Evolutionary conservation across 2,888 invertebrate genomes (phyloP).

Genomic region (Catocala nupta): DNA sequence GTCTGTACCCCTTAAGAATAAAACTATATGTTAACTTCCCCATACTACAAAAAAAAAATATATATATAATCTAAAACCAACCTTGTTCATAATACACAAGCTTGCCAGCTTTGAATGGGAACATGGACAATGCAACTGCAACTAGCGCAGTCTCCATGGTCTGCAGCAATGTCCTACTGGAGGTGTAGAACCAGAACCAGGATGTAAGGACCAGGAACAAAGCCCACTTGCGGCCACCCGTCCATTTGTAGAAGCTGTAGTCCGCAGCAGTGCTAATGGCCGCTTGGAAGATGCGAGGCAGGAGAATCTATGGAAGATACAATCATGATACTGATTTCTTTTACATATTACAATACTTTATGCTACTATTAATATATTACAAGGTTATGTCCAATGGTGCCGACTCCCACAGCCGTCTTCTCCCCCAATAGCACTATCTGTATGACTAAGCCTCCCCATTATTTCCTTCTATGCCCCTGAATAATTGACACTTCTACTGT

Average conservation of each 20-base stretch:
- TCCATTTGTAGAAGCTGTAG: constrained; percentile 90
- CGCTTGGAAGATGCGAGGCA: constrained; percentile 95
- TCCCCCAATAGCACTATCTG: too few species aligned
- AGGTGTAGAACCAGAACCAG: constrained; percentile 97
- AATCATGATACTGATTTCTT: not conserved
- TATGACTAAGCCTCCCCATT: too few species aligned
- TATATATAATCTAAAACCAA: constrained; percentile 31
- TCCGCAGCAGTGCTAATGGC: constrained; percentile 92
- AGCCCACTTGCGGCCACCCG: constrained; percentile 92
- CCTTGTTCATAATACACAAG: constrained; percentile 74
- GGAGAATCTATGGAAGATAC: constrained; percentile 82
- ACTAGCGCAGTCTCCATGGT: constrained; percentile 94
- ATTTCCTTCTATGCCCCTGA: too few species aligned
- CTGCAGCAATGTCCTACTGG: constrained; percentile 95
- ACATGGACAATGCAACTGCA: constrained; percentile 93
- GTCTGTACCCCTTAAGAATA: too few species aligned
- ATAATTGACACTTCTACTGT: too few species aligned
- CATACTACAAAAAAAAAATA: not conserved
- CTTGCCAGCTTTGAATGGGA: constrained; percentile 89
- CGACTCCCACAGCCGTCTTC: too few species aligned
- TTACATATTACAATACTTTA: too few species aligned
- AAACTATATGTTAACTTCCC: not conserved
- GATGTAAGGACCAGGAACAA: constrained; percentile 91
- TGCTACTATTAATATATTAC: too few species aligned
- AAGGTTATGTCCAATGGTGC: too few species aligned